Base-by-base conservation (phyloP, 2,797 vertebrate species). In the Urosaurus nigricauda region DNA sequence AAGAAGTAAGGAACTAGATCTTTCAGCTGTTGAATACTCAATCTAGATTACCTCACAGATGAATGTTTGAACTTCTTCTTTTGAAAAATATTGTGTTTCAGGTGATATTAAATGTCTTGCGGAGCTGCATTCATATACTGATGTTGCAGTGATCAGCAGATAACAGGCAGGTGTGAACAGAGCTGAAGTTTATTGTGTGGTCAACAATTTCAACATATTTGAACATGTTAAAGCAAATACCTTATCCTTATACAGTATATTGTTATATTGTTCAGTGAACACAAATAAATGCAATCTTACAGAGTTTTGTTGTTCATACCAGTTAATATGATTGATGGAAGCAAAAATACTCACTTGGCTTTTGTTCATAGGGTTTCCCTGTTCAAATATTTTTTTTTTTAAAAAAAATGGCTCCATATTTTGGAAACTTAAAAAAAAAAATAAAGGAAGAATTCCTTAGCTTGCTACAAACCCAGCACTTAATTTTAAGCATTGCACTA, bases 321-420 rank as follows among this genome's bases (percentile, higher is more conserved):
- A 58, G 16, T 43, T 43, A 56, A 29, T 79, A 53, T 68, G 43
- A 78, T 65, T 60, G 74, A 79, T 68, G 35, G n/a, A 21, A 53
- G 4, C 2, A 53, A 70, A 53, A 68, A 78, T 68, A 70, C 32
- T 5, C 1, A 80, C 53, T 56, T 80, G 78, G 19, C n/a, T 71
- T 79, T 29, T 14, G 37, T 85, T 58, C 35, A 58, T 32, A 74
- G 63, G 58, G 86, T 86, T 83, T 70, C 60, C 26, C 68, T 63
- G 0, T 6, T 53, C 83, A 21, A 35, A 65, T 65, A 89, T n/a
- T 79, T 81, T 32, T 58, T 35, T 60, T 88, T 83, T 60, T 47
- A 47, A 47, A 47, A 51, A 51, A 51, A 51, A 51, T 8, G 90
- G 86, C 70, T 53, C 6, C 35, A 8, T 74, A 58, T 85, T 32